Evolutionary conservation across 2,113 vertebrate species (phyloP), one percentile per base, ranked within the genome.

Genomic region (Malurus cyaneus): DNA sequence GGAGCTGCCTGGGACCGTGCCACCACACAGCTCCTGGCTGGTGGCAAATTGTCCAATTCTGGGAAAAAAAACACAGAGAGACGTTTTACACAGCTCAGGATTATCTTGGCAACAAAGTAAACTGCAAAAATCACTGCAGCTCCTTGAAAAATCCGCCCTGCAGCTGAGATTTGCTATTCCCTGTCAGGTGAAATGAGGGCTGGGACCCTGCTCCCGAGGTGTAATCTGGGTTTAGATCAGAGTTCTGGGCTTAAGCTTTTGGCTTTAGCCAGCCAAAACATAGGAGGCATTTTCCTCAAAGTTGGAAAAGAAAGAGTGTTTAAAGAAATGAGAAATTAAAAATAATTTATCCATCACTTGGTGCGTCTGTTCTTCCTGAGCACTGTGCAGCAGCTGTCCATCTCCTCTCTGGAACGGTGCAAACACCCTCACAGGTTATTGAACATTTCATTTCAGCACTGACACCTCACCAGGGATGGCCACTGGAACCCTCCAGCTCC

Each of bases 401-500:
- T 6, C 49, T 59, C 46, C 47, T 66, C 61, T 6, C 50, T 49
- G 82, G 26, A 26, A 16, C 1, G 32, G 61, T 0, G 5, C 42
- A 65, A 66, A 6, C 28, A 36, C 4, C 62, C 60, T 46, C 29
- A 36, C 52, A 11, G 25, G 1, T 81, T 80, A 64, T 86, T 87
- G 14, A 60, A 31, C 62, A 93, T 92, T 83, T 88, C 61, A 53
- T 77, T 14, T 54, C 94, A 88, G 94, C 80, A 78, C 12, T 19
- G 84, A 61, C 88, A 85, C 9, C 31, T 85, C 84, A 41, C 44
- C 50, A 47, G 80, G 59, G 53, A n/a, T 50, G 93, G 54, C 61
- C 79, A 52, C 77, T 81, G 86, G 88, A 66, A 64, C 85, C 91
- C 76, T 83, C 73, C 88, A 83, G 81, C 52, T 90, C 64, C 93